Conservation (phyloP, 2,888 invertebrate species). For the Ethmia dodecea region DNA sequence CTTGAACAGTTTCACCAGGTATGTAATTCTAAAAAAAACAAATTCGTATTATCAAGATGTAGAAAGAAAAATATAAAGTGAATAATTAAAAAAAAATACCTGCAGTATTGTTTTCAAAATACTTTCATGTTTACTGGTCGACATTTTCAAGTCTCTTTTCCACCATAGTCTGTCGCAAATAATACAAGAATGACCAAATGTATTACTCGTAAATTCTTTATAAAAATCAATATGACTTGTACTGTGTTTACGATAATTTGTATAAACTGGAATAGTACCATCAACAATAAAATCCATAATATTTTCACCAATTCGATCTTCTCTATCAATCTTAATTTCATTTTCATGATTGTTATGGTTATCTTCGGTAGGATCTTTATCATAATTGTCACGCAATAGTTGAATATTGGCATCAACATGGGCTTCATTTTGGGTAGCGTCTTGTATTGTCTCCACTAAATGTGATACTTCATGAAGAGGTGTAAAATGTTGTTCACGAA, state of each 20-base stretch:
- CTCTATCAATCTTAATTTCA: slow-evolving; percentile 25
- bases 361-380: slow-evolving; percentile 25
- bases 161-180: slow-evolving; percentile 25
- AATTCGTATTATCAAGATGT: slow-evolving; percentile 18
- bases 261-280: slow-evolving; percentile 27
- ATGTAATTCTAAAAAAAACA: slow-evolving; percentile 20
- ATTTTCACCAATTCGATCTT: slow-evolving; percentile 25
- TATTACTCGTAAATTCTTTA: slow-evolving; percentile 21
- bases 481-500: slow-evolving; percentile 27
- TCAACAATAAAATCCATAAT: slow-evolving; percentile 26
- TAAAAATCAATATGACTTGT: slow-evolving; percentile 23
- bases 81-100: slow-evolving; percentile 15
- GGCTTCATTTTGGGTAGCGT: slow-evolving; percentile 16
- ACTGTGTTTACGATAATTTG: slow-evolving; percentile 17
- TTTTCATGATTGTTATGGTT: slow-evolving; percentile 25
- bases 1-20: slow-evolving; percentile 20
- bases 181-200: slow-evolving; percentile 24
- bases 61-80: slow-evolving; percentile 18
- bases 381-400: slow-evolving; percentile 22
- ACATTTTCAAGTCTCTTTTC: slow-evolving; percentile 19
- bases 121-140: slow-evolving; percentile 21
- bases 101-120: slow-evolving; percentile 22
- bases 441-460: slow-evolving; percentile 20
- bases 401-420: slow-evolving; percentile 25
- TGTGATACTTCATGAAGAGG: slow-evolving; percentile 26